Evolutionary conservation across 2,113 vertebrate genomes (phyloP).

Genomic region (Prionailurus bengalensis): DNA sequence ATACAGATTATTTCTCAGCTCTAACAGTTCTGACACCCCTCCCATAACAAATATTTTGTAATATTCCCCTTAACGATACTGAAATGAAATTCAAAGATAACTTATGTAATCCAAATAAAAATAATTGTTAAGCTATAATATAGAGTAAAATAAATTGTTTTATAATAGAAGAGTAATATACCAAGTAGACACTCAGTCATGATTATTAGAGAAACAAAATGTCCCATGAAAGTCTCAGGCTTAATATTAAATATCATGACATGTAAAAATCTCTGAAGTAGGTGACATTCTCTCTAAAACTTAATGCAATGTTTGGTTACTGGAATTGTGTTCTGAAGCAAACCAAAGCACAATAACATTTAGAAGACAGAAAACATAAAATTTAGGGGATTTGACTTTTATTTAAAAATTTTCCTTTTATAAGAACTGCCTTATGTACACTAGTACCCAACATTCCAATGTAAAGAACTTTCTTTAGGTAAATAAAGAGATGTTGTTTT

Average conservation of each 20-base stretch:
- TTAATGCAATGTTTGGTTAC: neutral
- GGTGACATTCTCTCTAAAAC: neutral
- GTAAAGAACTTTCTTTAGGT: slow-evolving; percentile 25
- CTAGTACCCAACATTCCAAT: neutral
- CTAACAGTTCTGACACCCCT: neutral
- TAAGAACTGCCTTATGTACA: neutral
- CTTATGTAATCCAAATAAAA: slow-evolving; percentile 21
- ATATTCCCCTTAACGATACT: neutral
- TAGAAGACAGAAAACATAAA: neutral
- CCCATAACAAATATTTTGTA: neutral
- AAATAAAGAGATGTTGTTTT: neutral
- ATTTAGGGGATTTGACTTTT: slow-evolving; percentile 25
- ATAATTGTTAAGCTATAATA: neutral
- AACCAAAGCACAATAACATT: neutral
- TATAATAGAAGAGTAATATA: neutral
- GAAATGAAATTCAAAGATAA: slow-evolving; percentile 58
- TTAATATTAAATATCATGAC: slow-evolving; percentile 7
- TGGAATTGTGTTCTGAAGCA: slow-evolving; percentile 41
- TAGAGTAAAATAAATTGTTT: slow-evolving; percentile 4
- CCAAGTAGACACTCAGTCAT: neutral
- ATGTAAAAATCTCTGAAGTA: neutral
- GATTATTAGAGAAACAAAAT: neutral
- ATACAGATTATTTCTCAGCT: neutral
- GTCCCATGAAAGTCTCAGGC: neutral
- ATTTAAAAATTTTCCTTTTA: slow-evolving; percentile 19